phyloP scores from a whole-genome alignment of 2,797 vertebrate genomes.

The Mycteria americana region DNA sequence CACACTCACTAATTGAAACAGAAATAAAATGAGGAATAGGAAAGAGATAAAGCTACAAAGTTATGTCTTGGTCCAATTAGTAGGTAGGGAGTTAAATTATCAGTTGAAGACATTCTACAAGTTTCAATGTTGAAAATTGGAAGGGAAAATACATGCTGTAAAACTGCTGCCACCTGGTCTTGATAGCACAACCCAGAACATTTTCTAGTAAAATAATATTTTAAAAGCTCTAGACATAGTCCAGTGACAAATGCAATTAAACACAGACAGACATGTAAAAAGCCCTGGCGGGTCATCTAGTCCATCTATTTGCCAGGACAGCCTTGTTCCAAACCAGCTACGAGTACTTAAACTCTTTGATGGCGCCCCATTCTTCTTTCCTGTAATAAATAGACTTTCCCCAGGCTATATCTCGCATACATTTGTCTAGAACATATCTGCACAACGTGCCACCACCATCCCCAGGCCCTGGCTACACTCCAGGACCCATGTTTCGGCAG shows the following conservation, averaged over 20 bases:
- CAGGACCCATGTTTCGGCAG: fast-evolving
- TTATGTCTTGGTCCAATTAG: slow-evolving; percentile 60
- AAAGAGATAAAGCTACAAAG: slow-evolving; percentile 59
- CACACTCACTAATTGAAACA: slow-evolving; percentile 44
- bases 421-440: neutral
- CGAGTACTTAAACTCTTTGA: neutral
- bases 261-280: neutral
- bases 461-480: fast-evolving
- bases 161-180: slow-evolving; percentile 49
- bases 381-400: fast-evolving
- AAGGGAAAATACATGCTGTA: slow-evolving; percentile 22
- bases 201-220: slow-evolving; percentile 20
- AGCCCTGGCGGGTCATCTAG: neutral
- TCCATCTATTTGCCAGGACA: neutral
- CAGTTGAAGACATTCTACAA: slow-evolving; percentile 38
- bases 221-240: slow-evolving; percentile 6
- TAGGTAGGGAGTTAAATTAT: slow-evolving; percentile 60
- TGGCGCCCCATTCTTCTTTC: neutral
- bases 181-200: neutral
- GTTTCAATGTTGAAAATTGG: slow-evolving; percentile 36
- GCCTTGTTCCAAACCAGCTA: neutral
- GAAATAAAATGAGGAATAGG: slow-evolving; percentile 59
- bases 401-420: fast-evolving
- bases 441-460: fast-evolving
- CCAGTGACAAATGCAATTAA: slow-evolving; percentile 22